Evolutionary conservation across 2,113 vertebrate species (phyloP), one percentile per base, ranked within the genome.

Genomic region (Colius striatus): DNA sequence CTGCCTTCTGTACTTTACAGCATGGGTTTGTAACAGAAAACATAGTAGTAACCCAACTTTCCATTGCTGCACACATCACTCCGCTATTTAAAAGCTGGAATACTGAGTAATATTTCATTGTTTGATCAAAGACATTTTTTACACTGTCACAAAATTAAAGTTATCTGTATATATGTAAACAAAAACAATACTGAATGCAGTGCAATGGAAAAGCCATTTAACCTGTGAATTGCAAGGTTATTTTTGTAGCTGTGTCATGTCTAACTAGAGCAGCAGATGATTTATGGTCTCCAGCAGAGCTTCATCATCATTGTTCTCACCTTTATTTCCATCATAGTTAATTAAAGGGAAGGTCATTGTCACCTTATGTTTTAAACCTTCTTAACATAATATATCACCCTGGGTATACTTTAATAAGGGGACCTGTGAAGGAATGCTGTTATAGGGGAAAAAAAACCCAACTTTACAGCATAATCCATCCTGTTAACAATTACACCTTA

Each of bases 311-410:
- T 98, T 98, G 98, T 98, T 97, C 98, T 99, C 99, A 99, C 99
- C 99, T 99, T 99, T 99, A 98, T 98, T 98, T 99, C 98, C 98
- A 99, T 99, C 99, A 99, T 98, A 98, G 98, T 99, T 99, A 99
- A 99, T 99, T 99, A 99, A 99, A 99, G 98, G 98, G 98, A 99
- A 99, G 99, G 99, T 99, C 99, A 99, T 98, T 99, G 98, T 99
- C 99, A 99, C 98, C 98, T 98, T 98, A 98, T 98, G 97, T 97
- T 98, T 98, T 98, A 98, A 97, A 98, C 97, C 98, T 98, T 98
- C 99, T 99, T 99, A 99, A 98, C 99, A 99, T 99, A 99, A 99
- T 99, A 99, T 99, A 99, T 99, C 99, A 99, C 98, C 74, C 97
- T 93, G 66, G 90, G 97, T 97, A 97, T 43, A 77, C 97, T 98